These are phyloP conservation scores for Phaethon lepturus DNA, from an alignment of 2,113 vertebrate species.

Conservation along the genomic window DNA sequence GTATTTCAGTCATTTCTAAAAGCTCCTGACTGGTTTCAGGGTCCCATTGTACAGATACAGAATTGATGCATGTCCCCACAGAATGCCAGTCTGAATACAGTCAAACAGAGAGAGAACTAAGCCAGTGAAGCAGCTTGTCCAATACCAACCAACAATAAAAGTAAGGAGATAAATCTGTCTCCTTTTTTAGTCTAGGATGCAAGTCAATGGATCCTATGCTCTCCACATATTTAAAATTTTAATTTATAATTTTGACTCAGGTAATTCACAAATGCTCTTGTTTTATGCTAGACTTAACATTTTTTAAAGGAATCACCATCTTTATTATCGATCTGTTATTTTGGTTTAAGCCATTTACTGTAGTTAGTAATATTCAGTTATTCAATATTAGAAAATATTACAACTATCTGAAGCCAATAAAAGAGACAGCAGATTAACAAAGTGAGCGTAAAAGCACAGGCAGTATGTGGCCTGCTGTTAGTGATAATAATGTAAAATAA, in stretches of 20 bases:
- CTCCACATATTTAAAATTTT: not conserved
- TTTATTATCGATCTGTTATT: not conserved
- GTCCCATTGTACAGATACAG: not conserved
- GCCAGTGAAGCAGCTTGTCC: not conserved
- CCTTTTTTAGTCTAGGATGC: not conserved
- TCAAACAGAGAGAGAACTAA: not conserved
- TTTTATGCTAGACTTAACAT: not conserved
- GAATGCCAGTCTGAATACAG: not conserved
- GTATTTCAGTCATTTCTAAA: conserved; percentile 22
- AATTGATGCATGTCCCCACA: conserved; percentile 17
- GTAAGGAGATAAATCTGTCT: not conserved
- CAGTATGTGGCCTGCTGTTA: not conserved
- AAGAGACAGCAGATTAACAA: not conserved
- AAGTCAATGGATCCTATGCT: not conserved
- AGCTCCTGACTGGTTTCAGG: not conserved
- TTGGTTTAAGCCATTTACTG: not conserved
- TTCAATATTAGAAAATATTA: not conserved
- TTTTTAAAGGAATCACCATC: not conserved
- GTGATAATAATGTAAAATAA: not conserved
- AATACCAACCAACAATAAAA: not conserved
- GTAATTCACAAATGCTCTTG: not conserved
- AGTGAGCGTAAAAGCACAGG: not conserved
- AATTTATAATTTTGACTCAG: not conserved
- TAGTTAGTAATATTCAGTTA: not conserved
- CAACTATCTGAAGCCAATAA: not conserved